Evolutionary conservation across 2,888 invertebrate genomes (phyloP), one percentile per base, ranked within the genome.

Genomic region (Dendrolimus pini): DNA sequence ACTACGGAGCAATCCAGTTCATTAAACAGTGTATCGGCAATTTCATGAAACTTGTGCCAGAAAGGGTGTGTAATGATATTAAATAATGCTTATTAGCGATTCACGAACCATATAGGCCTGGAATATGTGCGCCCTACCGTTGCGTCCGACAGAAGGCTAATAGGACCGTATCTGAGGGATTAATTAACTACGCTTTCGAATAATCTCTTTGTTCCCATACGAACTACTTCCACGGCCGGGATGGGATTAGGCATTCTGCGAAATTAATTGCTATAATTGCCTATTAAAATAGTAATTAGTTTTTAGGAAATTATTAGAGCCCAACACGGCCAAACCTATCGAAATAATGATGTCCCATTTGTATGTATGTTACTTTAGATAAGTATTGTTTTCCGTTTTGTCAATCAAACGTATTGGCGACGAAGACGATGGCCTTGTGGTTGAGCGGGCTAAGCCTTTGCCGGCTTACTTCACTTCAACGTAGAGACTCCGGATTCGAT

Each of bases 141-240:
- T 64, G 57, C 58, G 59, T 41, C 65, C 59, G 62, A 60, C 62
- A 61, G 41, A 53, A 67, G 69, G 67, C 71, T 79, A 82, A 81
- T 81, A 64, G 74, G 65, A 71, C 66, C 70, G 69, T 73, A 75
- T 77, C 72, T 70, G 54, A 67, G 66, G 75, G 80, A 79, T 82
- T 82, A 82, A 83, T 80, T 82, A 83, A 81, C 74, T 72, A 74
- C 66, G 75, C 69, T 76, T 68, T 69, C 71, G 71, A 75, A 72
- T 77, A 73, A 81, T 74, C 75, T 72, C 71, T 75, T 74, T 72
- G 72, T 80, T 70, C 64, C 9, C 63, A 62, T 64, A 67, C 62
- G 58, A 63, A 63, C 60, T 59, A 64, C 64, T 67, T 58, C 62
- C 65, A 66, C 62, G 62, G 65, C 66, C 61, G 62, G 57, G 62